Evolutionary conservation across 1,140 invertebrate genomes (phyloP), one percentile per base, ranked within the genome.

Genomic region (Trichomalopsis sarcophagae): DNA sequence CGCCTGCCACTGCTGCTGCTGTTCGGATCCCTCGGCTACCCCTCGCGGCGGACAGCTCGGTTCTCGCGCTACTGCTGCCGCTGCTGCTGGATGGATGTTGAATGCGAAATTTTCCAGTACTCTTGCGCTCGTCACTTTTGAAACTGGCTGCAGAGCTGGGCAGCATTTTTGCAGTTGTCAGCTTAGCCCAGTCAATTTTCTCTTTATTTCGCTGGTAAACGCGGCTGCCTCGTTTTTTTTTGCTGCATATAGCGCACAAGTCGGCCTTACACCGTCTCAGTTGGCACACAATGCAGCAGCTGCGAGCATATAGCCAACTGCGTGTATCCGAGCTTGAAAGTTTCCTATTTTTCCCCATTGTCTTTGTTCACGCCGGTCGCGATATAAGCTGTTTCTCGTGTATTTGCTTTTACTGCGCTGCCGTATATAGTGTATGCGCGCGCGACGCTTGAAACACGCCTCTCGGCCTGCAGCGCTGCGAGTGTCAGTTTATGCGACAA

Each of bases 1-100:
- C 55, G 69, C 86, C 88, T 82, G 87, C 86, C 84, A 83, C 74
- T 44, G 50, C 68, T n/a, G 27, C 47, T 50, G 47, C 47, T 50
- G 13, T 62, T 62, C 6, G 55, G 5, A 0, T n/a, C 55, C 55
- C 0, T 81, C 17, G 23, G n/a, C 36, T 21, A 27, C 33, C 30
- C 14, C 6, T 73, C 14, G 7, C 62, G 40, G 47, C 36, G 36
- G 13, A 11, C 62, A 66, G 62, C 1, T 17, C 17, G 4, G 9
- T 71, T 36, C 36, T 40, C 36, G 7, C 55, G 62, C 68, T n/a
- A 11, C 47, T 50, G 47, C 47, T 13, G 55, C 47, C 75, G 17
- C 6, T n/a, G 23, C 79, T 71, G 30, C 44, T 36, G 77, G 62
- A 79, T 80, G 27, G 40, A 73, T 50, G 40, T n/a, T 62, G 69